Base-by-base conservation (phyloP, 2,797 vertebrate species). In the Gobio occitaniae region DNA sequence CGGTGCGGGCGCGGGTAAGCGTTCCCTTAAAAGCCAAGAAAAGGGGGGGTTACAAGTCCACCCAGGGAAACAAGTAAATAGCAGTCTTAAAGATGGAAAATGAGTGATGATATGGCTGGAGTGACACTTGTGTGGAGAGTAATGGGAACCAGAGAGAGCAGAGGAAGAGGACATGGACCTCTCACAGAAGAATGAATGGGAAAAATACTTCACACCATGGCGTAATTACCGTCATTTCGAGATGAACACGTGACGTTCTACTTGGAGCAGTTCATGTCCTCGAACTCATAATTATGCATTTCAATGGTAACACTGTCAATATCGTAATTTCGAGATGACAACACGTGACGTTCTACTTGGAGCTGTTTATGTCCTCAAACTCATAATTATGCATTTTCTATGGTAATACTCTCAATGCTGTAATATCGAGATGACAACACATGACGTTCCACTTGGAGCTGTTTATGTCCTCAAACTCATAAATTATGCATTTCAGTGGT, bases 1-100 rank as follows among this genome's bases (percentile, higher is more conserved):
- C 95, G 72, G 95, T 96, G 92, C 95, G 93, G 90, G 95, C 93
- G 74, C 95, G 95, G 89, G 95, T 94, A 93, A 96, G 94, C 75
- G 95, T 96, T 92, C 95, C 95, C 95, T 96, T 44, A 88, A 85
- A 88, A 86, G 89, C 76, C 84, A 94, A 93, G 90, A 88, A 90
- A 87, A 88, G 10, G 4, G 12, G 15, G 7, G 25, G 71, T 83
- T 78, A 82, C 48, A 82, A 76, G 29, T 80, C 11, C 12, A 59
- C 11, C 17, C 6, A 66, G 19, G 19, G 19, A 50, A 79, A 79
- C 12, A 21, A 7, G 70, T 19, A 75, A 75, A 32, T 4, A 63
- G 29, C 41, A 13, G 17, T 65, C 17, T 50, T 12, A 65, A 50
- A 47, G 17, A 48, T 65, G n/a, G 25, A 11, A 65, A 65, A 79